Percentiles rank a stretch among this genome's conserved stretches.
Conservation (phyloP, 1,140 invertebrate species). For the Leptinotarsa defecta region DNA sequence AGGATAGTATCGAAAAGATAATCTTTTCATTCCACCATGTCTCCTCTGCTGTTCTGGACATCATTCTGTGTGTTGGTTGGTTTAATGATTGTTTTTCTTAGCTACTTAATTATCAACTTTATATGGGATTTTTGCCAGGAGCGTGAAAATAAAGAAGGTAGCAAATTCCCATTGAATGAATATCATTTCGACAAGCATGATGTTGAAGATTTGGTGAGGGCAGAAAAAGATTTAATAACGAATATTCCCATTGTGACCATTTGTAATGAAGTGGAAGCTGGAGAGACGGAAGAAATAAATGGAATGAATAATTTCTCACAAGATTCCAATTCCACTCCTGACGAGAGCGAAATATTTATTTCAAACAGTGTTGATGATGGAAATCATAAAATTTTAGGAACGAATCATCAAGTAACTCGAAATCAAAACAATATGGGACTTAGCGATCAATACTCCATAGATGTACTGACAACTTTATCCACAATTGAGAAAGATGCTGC, state of each 20-base stretch:
- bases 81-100: slow-evolving; percentile 31
- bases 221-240: slow-evolving; percentile 22
- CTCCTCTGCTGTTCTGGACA: slow-evolving; percentile 38
- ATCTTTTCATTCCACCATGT: slow-evolving; percentile 26
- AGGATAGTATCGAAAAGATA: not conserved
- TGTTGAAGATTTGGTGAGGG: slow-evolving; percentile 36
- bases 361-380: not conserved
- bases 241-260: slow-evolving; percentile 18
- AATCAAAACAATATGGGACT: slow-evolving; percentile 29
- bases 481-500: slow-evolving; percentile 29
- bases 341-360: not conserved
- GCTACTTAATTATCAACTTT: slow-evolving; percentile 31
- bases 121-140: slow-evolving; percentile 24
- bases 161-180: not conserved
- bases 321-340: not conserved
- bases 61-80: slow-evolving; percentile 28
- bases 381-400: not conserved
- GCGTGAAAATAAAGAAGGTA: not conserved
- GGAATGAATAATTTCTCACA: no score
- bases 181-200: slow-evolving; percentile 31
- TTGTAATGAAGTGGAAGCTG: slow-evolving; percentile 25
- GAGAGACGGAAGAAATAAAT: not conserved
- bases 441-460: slow-evolving; percentile 26
- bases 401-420: not conserved
- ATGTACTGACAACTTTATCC: slow-evolving; percentile 16